Percentiles rank a stretch among this genome's conserved stretches.
Conservation (phyloP, 2,797 vertebrate species). For the Iguana delicatissima region DNA sequence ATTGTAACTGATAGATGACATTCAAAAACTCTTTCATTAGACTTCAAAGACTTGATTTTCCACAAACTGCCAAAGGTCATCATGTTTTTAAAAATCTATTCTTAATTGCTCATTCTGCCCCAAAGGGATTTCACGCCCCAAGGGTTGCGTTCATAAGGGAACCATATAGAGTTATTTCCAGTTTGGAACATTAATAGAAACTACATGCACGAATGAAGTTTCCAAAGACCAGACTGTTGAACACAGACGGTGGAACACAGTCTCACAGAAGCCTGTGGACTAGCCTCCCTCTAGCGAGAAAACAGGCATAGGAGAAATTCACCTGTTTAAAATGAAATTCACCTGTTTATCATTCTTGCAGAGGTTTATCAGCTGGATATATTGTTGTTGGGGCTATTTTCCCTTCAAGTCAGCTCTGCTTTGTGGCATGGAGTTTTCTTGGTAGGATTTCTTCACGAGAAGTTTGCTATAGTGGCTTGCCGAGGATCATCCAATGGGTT, state of each 20-base stretch:
- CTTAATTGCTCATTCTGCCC: background rate
- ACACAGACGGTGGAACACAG: too few species aligned
- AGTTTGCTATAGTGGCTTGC: too few species aligned
- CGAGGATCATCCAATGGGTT: too few species aligned
- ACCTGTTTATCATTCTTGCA: too few species aligned
- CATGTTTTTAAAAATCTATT: background rate
- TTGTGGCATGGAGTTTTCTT: too few species aligned
- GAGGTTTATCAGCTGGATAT: too few species aligned
- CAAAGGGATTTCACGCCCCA: background rate
- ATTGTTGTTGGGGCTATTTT: too few species aligned
- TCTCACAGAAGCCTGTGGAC: background rate
- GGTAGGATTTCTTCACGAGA: too few species aligned
- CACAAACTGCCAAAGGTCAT: background rate
- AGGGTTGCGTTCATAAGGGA: background rate
- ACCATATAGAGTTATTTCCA: background rate
- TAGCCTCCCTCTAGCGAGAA: background rate
- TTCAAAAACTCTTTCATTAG: constrained; percentile 24
- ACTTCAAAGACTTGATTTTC: constrained; percentile 3
- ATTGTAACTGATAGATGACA: constrained; percentile 24
- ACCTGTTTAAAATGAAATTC: too few species aligned
- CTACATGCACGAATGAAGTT: background rate
- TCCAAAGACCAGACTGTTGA: background rate
- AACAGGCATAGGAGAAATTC: too few species aligned
- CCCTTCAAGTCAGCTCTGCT: too few species aligned
- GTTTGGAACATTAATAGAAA: background rate